Evolutionary conservation across 2,888 invertebrate genomes (phyloP).

Genomic region (Cotesia congregata): DNA sequence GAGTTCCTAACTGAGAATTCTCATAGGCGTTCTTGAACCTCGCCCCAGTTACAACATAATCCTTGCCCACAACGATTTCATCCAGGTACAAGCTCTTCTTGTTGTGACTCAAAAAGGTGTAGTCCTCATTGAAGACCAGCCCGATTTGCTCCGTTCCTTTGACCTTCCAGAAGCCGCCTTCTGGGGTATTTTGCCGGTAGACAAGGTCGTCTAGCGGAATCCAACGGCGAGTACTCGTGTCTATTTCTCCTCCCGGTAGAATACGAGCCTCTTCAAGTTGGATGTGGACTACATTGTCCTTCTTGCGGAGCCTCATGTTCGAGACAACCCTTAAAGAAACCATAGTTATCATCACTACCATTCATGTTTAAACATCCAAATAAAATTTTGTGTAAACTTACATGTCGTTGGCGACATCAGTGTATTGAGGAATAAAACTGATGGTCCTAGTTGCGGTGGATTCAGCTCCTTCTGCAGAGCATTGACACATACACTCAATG

Average conservation of each 20-base stretch:
- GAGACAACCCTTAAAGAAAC: background rate
- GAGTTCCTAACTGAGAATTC: background rate
- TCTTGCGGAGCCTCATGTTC: background rate
- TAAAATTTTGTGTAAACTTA: too few relatives aligned
- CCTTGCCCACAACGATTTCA: background rate
- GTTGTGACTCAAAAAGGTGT: background rate
- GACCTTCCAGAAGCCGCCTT: background rate
- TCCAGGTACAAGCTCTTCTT: background rate
- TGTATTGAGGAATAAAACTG: too few relatives aligned
- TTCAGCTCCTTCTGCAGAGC: too few relatives aligned
- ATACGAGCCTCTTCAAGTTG: background rate
- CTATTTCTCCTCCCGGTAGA: background rate
- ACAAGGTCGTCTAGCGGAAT: background rate
- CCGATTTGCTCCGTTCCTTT: background rate
- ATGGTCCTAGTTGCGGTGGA: too few relatives aligned
- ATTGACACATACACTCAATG: too few relatives aligned
- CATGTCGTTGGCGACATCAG: too few relatives aligned
- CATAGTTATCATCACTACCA: too few relatives aligned
- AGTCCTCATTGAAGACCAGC: background rate
- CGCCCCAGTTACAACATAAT: background rate
- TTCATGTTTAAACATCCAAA: too few relatives aligned
- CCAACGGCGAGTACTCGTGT: background rate
- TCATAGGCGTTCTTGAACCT: background rate
- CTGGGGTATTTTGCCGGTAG: background rate
- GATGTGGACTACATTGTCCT: background rate